These are phyloP conservation scores for Caenorhabditis sp. DNA, from an alignment of 2,888 invertebrate genomes.

Conservation along the genomic window DNA sequence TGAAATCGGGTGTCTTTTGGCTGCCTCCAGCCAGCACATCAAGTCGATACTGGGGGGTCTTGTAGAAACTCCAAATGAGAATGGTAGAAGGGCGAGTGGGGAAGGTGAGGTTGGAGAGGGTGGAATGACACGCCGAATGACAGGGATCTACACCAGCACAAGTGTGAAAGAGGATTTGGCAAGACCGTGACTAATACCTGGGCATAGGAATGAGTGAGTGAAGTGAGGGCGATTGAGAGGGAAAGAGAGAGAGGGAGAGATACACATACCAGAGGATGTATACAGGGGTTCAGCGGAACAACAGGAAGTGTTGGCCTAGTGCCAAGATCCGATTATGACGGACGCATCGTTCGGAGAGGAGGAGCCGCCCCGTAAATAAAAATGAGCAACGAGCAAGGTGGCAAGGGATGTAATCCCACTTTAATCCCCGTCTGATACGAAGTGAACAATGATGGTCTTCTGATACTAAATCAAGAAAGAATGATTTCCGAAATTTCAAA, in stretches of 20 bases:
- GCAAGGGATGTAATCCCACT: slow-evolving; percentile 7
- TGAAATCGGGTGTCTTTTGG: slow-evolving; percentile 34
- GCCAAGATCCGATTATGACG: slow-evolving; percentile 51
- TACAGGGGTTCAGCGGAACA: slow-evolving; percentile 46
- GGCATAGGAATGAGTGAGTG: not conserved
- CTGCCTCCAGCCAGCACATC: slow-evolving; percentile 23
- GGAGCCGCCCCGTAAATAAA: not conserved
- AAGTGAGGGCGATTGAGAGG: slow-evolving; percentile 20
- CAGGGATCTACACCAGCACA: slow-evolving; percentile 28
- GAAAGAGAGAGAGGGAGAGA: slow-evolving; percentile 16
- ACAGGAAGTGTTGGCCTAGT: slow-evolving; percentile 56
- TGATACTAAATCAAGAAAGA: slow-evolving; percentile 8
- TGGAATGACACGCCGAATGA: not conserved
- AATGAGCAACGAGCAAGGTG: slow-evolving; percentile 3
- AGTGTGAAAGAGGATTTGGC: slow-evolving; percentile 59
- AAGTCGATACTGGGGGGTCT: slow-evolving; percentile 46
- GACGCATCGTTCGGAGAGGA: not conserved
- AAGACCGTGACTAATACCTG: slow-evolving; percentile 55
- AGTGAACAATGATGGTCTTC: slow-evolving; percentile 15
- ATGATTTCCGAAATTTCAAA: slow-evolving; percentile 46
- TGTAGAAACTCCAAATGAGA: slow-evolving; percentile 9
- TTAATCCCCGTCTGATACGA: slow-evolving; percentile 20
- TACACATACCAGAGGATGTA: slow-evolving; percentile 31
- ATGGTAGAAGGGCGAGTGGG: not conserved
- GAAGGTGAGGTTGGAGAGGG: too few species aligned